phyloP scores from a whole-genome alignment of 2,113 vertebrate genomes.

The Brienomyrus longianalis region DNA sequence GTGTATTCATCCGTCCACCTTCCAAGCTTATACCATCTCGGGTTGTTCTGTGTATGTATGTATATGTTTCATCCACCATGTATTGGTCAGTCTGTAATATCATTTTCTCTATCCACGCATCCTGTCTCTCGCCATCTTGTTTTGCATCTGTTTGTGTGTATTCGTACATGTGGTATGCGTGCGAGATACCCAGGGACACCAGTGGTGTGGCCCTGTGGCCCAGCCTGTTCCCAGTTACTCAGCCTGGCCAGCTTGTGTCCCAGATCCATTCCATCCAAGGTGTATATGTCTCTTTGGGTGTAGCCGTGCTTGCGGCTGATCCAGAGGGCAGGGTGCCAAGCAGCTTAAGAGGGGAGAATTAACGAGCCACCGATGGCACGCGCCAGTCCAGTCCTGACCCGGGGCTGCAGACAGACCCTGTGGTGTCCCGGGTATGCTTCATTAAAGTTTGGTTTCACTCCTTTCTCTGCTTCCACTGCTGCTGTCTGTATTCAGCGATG shows the following conservation, averaged over 20 bases:
- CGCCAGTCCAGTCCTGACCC: neutral
- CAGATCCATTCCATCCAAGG: neutral
- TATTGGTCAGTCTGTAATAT: neutral
- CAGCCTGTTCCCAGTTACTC: neutral
- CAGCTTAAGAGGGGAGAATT: conserved; percentile 5
- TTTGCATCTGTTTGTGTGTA: neutral
- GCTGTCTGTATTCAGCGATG: neutral
- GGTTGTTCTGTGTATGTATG: neutral
- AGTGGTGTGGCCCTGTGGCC: neutral
- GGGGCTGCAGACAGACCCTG: neutral
- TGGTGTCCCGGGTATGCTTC: neutral
- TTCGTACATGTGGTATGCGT: neutral
- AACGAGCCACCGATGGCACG: neutral
- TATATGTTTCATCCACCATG: neutral
- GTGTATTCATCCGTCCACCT: neutral
- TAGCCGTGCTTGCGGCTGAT: neutral
- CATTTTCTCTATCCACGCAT: neutral
- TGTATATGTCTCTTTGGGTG: neutral
- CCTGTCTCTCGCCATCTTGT: neutral
- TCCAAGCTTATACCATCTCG: neutral
- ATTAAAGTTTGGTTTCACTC: neutral
- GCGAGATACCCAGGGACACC: neutral
- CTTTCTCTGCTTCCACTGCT: neutral
- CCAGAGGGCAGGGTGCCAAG: neutral
- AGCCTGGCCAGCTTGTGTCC: neutral